phyloP scores from a whole-genome alignment of 1,140 invertebrate species.

The Bombus waltoni region DNA sequence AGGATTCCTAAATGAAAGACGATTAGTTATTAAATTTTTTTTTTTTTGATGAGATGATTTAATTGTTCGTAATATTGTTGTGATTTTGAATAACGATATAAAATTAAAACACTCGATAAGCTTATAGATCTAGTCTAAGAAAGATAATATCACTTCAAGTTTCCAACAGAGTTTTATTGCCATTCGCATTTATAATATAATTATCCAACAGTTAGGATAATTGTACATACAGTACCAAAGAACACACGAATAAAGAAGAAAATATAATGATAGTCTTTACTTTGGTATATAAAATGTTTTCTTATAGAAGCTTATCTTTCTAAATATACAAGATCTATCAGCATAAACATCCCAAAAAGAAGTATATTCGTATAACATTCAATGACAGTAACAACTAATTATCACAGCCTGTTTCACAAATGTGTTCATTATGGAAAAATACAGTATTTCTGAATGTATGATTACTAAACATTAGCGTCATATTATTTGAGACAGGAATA shows the following conservation, averaged over 20 bases:
- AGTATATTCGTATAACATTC: constrained; percentile 40
- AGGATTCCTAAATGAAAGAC: not conserved
- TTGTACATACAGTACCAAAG: constrained; percentile 48
- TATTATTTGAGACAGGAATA: constrained; percentile 4
- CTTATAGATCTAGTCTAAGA: constrained; percentile 53
- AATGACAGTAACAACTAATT: constrained; percentile 48
- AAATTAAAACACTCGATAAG: constrained; percentile 19
- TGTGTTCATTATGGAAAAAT: constrained; percentile 39
- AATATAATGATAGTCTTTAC: constrained; percentile 36
- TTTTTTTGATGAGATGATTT: not conserved
- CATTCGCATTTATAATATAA: constrained; percentile 62
- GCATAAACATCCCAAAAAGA: constrained; percentile 42
- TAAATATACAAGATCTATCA: constrained; percentile 60
- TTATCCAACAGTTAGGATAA: constrained; percentile 33
- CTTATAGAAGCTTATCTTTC: constrained; percentile 42
- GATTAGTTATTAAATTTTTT: not conserved
- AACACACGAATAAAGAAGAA: constrained; percentile 45
- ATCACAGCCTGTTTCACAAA: constrained; percentile 63
- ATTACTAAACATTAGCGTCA: not conserved
- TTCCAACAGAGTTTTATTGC: constrained; percentile 64
- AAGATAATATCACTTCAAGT: constrained; percentile 59
- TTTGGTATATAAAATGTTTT: constrained; percentile 45
- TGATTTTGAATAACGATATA: not conserved
- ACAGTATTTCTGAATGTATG: constrained; percentile 25
- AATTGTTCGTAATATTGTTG: not conserved